Base-by-base conservation (phyloP, 1,140 invertebrate genomes). In the Lycorma delicatula region DNA sequence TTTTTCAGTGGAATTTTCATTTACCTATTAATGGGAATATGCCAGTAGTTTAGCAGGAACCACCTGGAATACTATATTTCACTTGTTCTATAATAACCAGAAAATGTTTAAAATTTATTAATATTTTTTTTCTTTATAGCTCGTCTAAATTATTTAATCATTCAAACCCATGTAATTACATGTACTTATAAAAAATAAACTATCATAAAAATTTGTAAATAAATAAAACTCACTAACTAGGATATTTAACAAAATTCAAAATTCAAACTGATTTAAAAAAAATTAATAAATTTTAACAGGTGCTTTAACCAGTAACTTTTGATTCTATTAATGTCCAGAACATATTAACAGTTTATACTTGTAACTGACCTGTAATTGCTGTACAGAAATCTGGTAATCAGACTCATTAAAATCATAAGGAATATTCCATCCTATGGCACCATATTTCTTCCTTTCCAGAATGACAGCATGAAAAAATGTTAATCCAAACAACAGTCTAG, bases 381-480 rank as follows among this genome's bases (percentile, higher is more conserved):
- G 81, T 3, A 92, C 82, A 3, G 91, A 93, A 71, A 97, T 96
- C 68, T 89, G 80, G 60, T 96, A 82, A 75, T 97, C 93, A 2
- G 91, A 93, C 66, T 96, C 92, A 67, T 95, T 94, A 67, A 97
- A 97, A 44, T 89, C 91, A 68, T 97, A 97, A 27, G 84, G 82
- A 66, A 94, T 93, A 73, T 97, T 97, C 94, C 93, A 93, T 11
- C 93, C 93, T 50, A 96, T 75, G 0, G 93, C 80, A 0, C 93
- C 93, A 72, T 93, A 97, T 68, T 89, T 93, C 57, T 87, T 79
- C 60, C 93, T 78, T 73, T 97, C 93, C 28, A 59, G 58, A 1
- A 96, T 81, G 5, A 95, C 80, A 1, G 92, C 92, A 70, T 97
- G 93, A 69, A 97, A 97, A 72, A 97, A 97, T 60, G 89, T 89